Conservation (phyloP, 2,888 invertebrate genomes). For the Leucophenga maculata region DNA sequence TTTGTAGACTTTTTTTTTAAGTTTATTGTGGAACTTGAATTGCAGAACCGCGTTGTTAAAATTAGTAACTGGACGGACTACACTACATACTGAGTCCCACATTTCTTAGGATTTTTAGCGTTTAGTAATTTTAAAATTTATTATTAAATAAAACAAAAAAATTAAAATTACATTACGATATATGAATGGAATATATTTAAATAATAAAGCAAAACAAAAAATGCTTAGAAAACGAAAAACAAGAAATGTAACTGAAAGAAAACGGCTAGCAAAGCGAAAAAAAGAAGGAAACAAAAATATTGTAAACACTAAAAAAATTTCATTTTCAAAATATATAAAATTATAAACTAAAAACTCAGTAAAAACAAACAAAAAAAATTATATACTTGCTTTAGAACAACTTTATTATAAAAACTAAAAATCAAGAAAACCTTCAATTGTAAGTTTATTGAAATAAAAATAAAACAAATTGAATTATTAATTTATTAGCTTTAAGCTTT, state of each 20-base stretch:
- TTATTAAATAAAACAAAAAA: conserved; percentile 10
- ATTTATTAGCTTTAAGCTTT: conserved; percentile 7
- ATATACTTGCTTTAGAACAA: not conserved
- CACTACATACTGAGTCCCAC: not conserved
- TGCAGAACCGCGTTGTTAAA: no score
- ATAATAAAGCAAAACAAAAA: not conserved
- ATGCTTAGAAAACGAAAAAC: not conserved
- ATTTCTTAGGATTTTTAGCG: conserved; percentile 6
- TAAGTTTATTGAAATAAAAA: conserved; percentile 35
- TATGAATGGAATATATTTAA: conserved; percentile 4
- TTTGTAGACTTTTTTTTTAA: no score
- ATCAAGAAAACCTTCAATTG: conserved; percentile 31
- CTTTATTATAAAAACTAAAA: not conserved
- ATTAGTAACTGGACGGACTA: no score
- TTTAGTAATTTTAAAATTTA: conserved; percentile 19
- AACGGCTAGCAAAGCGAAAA: not conserved
- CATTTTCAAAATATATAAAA: conserved; percentile 20
- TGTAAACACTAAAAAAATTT: conserved; percentile 13
- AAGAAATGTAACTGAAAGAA: conserved; percentile 41
- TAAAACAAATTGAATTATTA: conserved; percentile 26
- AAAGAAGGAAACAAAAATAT: conserved; percentile 37
- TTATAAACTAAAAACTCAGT: not conserved
- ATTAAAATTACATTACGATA: not conserved
- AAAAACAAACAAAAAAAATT: conserved; percentile 1
- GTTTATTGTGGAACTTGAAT: no score